phyloP scores from a whole-genome alignment of 2,797 vertebrate genomes.

The Tenualosa ilisha region DNA sequence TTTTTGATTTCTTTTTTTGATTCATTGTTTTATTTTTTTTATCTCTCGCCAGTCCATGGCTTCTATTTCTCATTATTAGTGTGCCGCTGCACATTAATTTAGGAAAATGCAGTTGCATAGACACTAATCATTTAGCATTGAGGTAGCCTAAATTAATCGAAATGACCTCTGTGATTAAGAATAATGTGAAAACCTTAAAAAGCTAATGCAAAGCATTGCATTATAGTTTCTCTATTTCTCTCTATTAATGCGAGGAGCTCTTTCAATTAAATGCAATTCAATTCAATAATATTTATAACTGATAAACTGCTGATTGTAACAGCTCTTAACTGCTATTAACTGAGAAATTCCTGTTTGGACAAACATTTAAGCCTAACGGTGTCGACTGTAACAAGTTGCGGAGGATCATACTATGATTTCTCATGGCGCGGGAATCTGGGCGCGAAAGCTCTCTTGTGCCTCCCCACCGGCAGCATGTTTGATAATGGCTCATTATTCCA shows the following conservation, averaged over 20 bases:
- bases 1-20: neutral
- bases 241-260: neutral
- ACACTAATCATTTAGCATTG: neutral
- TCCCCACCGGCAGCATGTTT: conserved; percentile 65
- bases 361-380: neutral
- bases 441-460: conserved; percentile 27
- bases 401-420: conserved; percentile 1
- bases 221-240: neutral
- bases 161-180: neutral
- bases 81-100: neutral
- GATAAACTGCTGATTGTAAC: no score
- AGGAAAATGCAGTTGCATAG: neutral
- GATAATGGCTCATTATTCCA: conserved; percentile 77
- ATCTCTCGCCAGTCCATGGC: neutral
- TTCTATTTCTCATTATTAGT: neutral
- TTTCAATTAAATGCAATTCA: no score
- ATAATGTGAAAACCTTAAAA: neutral
- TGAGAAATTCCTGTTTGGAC: neutral
- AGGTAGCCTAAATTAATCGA: conserved; percentile 5
- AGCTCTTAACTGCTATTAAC: neutral
- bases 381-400: neutral
- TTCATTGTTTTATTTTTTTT: neutral
- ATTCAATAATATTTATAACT: no score
- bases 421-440: conserved; percentile 19
- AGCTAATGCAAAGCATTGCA: neutral